Base-by-base conservation (phyloP, 2,888 invertebrate genomes). In the Drosophila paramelanica region DNA sequence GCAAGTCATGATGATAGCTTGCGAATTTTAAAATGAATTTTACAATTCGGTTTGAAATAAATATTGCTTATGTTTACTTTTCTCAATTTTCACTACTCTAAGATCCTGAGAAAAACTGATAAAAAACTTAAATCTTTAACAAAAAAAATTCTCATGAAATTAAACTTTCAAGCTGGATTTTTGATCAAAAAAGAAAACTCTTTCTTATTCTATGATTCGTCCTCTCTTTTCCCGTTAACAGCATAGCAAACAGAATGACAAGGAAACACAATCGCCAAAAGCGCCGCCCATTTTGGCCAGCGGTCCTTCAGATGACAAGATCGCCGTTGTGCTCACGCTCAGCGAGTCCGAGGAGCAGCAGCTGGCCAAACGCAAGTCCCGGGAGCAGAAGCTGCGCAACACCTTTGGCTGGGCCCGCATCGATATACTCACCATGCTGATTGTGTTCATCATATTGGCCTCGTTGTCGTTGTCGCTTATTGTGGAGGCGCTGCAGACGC, bases 321-420 rank as follows among this genome's bases (percentile, higher is more conserved):
- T 69, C 5, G 67, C 79, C 3, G 75, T 81, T 13, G 72, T 79
- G 47, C 55, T 89, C 4, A 68, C 66, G 3, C 51, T 88, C n/a
- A 67, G 57, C 6, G 78, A 80, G 36, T 45, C 66, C 10, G 86
- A 88, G 61, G 86, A 84, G 14, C 84, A 86, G 49, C 66, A 81
- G 36, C 41, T 76, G 52, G 78, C 79, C 5, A 89, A 81, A 38
- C 77, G 83, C 0, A 77, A 90, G 87, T 94, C 90, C 80, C 94
- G 92, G 5, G 96, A 96, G 78, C 93, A 93, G 39, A 93, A 94
- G 73, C 93, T 97, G 64, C 95, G 96, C 69, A 98, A 97, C 91
- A 98, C 98, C 0, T 98, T 98, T 87, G 98, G 98, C 8, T 98
- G 98, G 98, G 96, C 97, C 3, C 94, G 98, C 73, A 96, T 97